phyloP scores from a whole-genome alignment of 2,113 vertebrate species.

The Ictalurus furcatus region DNA sequence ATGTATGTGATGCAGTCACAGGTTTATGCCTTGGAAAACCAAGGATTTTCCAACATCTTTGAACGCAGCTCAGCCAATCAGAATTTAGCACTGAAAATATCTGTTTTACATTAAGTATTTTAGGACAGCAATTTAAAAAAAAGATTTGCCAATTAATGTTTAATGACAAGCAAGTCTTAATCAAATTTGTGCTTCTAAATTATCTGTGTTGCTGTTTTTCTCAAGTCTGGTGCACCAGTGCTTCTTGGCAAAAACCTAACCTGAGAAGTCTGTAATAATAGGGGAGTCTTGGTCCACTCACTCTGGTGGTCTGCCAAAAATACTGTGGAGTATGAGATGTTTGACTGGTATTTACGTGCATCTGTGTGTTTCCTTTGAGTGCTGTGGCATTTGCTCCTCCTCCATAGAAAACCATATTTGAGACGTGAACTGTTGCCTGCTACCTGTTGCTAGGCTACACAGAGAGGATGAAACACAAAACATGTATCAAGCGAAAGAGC shows the following conservation, averaged over 20 bases:
- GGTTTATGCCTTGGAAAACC: too few species aligned
- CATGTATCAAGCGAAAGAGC: slow-evolving; percentile 53
- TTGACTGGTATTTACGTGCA: slow-evolving; percentile 56
- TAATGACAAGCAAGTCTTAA: not conserved
- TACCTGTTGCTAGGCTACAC: slow-evolving; percentile 63
- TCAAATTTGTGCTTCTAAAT: not conserved
- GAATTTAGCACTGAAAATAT: not conserved
- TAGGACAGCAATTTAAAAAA: not conserved
- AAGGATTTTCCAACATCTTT: not conserved
- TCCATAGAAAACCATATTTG: slow-evolving; percentile 60
- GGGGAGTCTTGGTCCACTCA: slow-evolving; percentile 4
- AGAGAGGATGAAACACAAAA: slow-evolving; percentile 52
- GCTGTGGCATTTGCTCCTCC: slow-evolving; percentile 58
- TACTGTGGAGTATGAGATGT: slow-evolving; percentile 27
- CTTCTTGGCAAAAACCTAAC: not conserved
- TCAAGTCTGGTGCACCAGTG: not conserved
- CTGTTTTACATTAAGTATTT: not conserved
- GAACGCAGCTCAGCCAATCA: not conserved
- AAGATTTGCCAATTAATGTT: not conserved
- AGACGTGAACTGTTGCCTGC: slow-evolving; percentile 59
- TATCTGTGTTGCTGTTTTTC: not conserved
- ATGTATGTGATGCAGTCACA: not conserved
- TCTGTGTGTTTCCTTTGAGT: slow-evolving; percentile 52
- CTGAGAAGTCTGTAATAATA: not conserved
- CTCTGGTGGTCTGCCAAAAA: slow-evolving; percentile 19